A percentile compares a stretch with the other conserved stretches of the same genome.
Evolutionary conservation across 2,113 vertebrate genomes (phyloP).

Genomic region (Herpailurus yagouaroundi): DNA sequence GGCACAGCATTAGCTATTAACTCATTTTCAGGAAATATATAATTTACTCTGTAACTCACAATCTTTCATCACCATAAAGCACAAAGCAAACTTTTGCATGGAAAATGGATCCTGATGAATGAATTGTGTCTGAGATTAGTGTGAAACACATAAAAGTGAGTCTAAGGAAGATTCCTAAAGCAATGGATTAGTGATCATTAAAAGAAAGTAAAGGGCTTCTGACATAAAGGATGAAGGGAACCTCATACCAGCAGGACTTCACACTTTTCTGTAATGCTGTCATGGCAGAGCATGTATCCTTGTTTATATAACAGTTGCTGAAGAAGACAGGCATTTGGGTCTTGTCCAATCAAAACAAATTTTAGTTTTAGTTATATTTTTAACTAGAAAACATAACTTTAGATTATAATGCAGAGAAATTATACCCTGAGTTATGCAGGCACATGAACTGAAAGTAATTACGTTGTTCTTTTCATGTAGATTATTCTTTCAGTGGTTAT

Average conservation of each 20-base stretch:
- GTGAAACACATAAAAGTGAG: background rate
- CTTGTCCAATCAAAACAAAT: background rate
- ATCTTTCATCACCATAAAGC: background rate
- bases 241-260: background rate
- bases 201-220: background rate
- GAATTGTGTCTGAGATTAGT: background rate
- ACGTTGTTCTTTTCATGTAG: background rate
- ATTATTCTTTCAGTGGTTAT: background rate
- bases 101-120: background rate
- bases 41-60: background rate
- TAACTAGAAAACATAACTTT: background rate
- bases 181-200: background rate
- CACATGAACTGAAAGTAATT: background rate
- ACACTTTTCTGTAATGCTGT: background rate
- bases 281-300: background rate
- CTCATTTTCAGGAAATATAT: background rate
- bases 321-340: background rate
- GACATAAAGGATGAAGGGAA: background rate
- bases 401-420: background rate
- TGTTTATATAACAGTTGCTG: background rate
- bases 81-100: background rate
- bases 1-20: background rate
- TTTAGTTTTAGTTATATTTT: conserved; percentile 27
- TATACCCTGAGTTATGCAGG: background rate
- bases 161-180: background rate